Percentiles rank a stretch among this genome's conserved stretches.
Evolutionary conservation across 2,888 invertebrate species (phyloP).

Genomic region (Seira ritae): DNA sequence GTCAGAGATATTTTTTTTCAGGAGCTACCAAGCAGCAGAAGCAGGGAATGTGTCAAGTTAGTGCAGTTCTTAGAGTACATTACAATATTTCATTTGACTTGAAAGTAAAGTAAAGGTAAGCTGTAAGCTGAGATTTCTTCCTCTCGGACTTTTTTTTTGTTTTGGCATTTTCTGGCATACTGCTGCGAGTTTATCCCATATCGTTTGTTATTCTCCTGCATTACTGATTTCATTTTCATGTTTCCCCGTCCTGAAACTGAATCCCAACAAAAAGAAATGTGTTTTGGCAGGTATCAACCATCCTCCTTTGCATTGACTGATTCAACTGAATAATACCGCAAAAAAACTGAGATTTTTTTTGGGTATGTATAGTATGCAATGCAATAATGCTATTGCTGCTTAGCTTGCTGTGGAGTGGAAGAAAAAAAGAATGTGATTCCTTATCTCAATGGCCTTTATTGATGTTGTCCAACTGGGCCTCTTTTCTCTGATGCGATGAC

Average conservation of each 20-base stretch:
- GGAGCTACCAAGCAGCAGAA: conserved; percentile 22
- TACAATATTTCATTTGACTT: conserved; percentile 44
- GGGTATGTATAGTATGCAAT: conserved; percentile 38
- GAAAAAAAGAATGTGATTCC: conserved; percentile 18
- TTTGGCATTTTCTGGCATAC: conserved; percentile 23
- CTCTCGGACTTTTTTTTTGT: no score
- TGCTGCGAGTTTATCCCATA: no score
- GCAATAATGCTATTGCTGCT: background rate
- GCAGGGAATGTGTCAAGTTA: conserved; percentile 51
- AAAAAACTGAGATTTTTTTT: conserved; percentile 38
- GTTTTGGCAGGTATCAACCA: background rate
- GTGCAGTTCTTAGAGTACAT: conserved; percentile 35
- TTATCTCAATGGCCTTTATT: conserved; percentile 57
- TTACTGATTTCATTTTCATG: no score
- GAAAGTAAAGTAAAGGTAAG: no score
- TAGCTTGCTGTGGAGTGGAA: background rate
- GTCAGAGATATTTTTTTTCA: background rate
- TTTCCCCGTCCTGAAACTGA: background rate
- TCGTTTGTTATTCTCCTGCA: no score
- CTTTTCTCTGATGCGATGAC: background rate
- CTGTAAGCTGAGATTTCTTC: no score
- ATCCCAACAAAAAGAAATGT: background rate
- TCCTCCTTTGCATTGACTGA: background rate
- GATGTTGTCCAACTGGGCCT: conserved; percentile 53
- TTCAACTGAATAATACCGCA: conserved; percentile 12